Percentiles rank a stretch among this genome's conserved stretches.
phyloP scores from a whole-genome alignment of 2,113 vertebrate species.

The Bufo bufo region DNA sequence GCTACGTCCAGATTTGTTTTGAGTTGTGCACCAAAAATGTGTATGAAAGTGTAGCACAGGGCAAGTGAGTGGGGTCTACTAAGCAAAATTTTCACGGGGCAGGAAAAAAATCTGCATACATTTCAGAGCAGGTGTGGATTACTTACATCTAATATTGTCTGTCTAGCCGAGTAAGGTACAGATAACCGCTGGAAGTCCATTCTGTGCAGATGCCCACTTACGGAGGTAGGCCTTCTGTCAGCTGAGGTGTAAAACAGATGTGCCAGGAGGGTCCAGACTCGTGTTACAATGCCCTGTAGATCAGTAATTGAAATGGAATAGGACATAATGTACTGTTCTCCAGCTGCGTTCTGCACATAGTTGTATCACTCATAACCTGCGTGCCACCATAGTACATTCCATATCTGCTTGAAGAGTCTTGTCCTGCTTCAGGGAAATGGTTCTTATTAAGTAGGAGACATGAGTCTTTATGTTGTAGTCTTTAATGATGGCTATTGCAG shows the following conservation, averaged over 20 bases:
- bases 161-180: background rate
- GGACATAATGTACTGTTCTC: conserved; percentile 14
- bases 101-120: background rate
- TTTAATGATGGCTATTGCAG: background rate
- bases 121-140: background rate
- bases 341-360: conserved; percentile 5
- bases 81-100: background rate
- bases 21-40: too few species aligned
- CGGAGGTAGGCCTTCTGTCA: conserved; percentile 1
- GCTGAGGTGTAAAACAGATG: conserved; percentile 21
- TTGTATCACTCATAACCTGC: background rate
- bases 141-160: background rate
- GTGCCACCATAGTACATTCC: conserved; percentile 1
- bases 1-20: background rate
- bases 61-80: background rate
- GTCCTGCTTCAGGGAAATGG: conserved; percentile 24
- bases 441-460: background rate
- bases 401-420: conserved; percentile 13
- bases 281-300: background rate
- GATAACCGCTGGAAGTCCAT: background rate
- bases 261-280: background rate
- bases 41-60: background rate
- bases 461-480: background rate
- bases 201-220: background rate
- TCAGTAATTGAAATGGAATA: conserved; percentile 21